Conservation (phyloP, 2,888 invertebrate species). For the Dasypogon diadema region DNA sequence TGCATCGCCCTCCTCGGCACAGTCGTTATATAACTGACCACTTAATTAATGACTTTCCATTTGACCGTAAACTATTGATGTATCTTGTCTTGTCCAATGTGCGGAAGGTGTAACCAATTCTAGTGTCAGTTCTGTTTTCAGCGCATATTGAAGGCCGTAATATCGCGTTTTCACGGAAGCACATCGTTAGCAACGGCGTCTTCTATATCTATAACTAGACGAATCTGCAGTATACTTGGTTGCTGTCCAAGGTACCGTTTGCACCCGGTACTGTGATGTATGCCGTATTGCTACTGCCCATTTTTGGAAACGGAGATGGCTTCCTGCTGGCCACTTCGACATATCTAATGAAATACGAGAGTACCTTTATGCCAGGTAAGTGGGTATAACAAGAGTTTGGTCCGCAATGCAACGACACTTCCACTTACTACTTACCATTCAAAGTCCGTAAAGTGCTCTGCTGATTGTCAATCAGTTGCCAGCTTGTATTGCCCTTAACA, state of each 20-base stretch:
- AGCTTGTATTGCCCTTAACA: conserved; percentile 22
- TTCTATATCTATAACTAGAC: conserved; percentile 6
- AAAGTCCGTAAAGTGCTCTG: conserved; percentile 48
- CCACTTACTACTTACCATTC: conserved; percentile 41
- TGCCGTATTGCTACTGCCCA: conserved; percentile 37
- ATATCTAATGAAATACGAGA: conserved; percentile 11
- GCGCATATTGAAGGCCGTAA: conserved; percentile 37
- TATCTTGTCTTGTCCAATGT: conserved; percentile 8
- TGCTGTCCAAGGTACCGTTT: conserved; percentile 28
- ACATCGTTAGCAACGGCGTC: conserved; percentile 42
- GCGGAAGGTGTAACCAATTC: conserved; percentile 32
- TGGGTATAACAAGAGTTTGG: not conserved
- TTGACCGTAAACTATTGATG: conserved; percentile 33
- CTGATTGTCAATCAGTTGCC: conserved; percentile 43
- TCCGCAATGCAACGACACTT: conserved; percentile 3
- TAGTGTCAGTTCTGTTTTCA: conserved; percentile 35
- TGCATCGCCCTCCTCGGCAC: not conserved
- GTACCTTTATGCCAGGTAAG: not conserved
- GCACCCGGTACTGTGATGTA: conserved; percentile 32
- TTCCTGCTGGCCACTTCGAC: conserved; percentile 42
- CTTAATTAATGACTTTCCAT: conserved; percentile 49
- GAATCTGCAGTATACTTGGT: not conserved
- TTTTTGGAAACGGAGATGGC: conserved; percentile 40
- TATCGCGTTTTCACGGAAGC: conserved; percentile 15
- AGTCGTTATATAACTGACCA: conserved; percentile 31